These are phyloP conservation scores for Clostera curtula DNA, from an alignment of 2,888 invertebrate genomes.

Conservation along the genomic window DNA sequence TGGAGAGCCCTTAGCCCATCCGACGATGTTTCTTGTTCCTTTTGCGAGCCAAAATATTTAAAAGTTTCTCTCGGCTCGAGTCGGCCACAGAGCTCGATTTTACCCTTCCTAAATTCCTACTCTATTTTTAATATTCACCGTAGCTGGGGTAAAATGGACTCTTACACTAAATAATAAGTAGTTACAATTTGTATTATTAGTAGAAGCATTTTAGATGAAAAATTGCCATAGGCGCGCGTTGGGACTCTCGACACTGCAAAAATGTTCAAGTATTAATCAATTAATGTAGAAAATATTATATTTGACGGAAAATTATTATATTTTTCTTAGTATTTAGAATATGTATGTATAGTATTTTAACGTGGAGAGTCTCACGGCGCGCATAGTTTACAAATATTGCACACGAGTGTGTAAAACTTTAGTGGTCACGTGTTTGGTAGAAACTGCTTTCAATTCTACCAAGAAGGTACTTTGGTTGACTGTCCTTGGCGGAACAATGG, in stretches of 20 bases:
- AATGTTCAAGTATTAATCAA: conserved; percentile 42
- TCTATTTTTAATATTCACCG: conserved; percentile 17
- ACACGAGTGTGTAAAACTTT: conserved; percentile 15
- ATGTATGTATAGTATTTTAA: conserved; percentile 31
- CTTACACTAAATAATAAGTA: conserved; percentile 47
- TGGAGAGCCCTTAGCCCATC: conserved; percentile 3
- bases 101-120: conserved; percentile 11
- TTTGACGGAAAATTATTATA: conserved; percentile 37
- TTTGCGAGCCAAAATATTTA: conserved; percentile 14
- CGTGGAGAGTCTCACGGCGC: conserved; percentile 17
- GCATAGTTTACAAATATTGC: conserved; percentile 17
- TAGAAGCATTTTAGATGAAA: conserved; percentile 46
- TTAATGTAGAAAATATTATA: conserved; percentile 44
- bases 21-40: conserved; percentile 13
- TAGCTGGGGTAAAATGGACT: conserved; percentile 15
- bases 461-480: too few species aligned
- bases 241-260: conserved; percentile 27
- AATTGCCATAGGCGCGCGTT: conserved; percentile 34
- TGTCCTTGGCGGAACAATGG: too few species aligned
- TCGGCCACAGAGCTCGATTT: conserved; percentile 16
- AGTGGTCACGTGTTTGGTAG: conserved; percentile 10
- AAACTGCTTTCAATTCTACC: background rate
- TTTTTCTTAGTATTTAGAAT: conserved; percentile 50
- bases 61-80: conserved; percentile 18
- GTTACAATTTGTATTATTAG: conserved; percentile 51